Conservation (phyloP, 2,113 vertebrate genomes). For the Dicentrarchus labrax region DNA sequence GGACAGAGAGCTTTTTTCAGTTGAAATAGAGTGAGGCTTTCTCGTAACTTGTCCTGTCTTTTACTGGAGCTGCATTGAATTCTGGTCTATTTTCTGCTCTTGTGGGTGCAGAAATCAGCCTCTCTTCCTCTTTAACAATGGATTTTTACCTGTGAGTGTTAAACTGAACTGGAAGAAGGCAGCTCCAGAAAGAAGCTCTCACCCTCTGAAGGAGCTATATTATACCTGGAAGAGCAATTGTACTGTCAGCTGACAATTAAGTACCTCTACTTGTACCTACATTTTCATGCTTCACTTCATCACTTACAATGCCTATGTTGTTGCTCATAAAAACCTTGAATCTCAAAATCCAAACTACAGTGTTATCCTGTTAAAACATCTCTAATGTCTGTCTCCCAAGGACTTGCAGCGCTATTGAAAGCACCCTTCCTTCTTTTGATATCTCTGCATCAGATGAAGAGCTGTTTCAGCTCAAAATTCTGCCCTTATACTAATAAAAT, state of each 20-base stretch:
- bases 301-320: background rate
- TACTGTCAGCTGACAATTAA: background rate
- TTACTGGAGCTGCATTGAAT: conserved; percentile 36
- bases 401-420: background rate
- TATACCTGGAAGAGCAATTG: background rate
- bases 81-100: conserved; percentile 46
- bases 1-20: conserved; percentile 45
- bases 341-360: background rate
- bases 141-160: background rate
- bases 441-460: background rate
- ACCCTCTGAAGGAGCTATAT: background rate
- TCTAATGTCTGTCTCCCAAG: background rate
- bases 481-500: background rate
- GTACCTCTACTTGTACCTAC: background rate
- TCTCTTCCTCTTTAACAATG: conserved; percentile 24
- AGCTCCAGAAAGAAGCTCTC: background rate
- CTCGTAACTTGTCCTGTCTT: conserved; percentile 24
- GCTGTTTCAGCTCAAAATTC: background rate
- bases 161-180: conserved; percentile 2
- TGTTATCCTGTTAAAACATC: background rate
- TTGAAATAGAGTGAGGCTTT: conserved; percentile 23
- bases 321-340: background rate
- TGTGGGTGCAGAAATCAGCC: conserved; percentile 33
- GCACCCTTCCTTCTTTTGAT: background rate
- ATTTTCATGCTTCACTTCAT: background rate